Evolutionary conservation across 2,888 invertebrate genomes (phyloP).

Genomic region (Patella ulyssiponensis): DNA sequence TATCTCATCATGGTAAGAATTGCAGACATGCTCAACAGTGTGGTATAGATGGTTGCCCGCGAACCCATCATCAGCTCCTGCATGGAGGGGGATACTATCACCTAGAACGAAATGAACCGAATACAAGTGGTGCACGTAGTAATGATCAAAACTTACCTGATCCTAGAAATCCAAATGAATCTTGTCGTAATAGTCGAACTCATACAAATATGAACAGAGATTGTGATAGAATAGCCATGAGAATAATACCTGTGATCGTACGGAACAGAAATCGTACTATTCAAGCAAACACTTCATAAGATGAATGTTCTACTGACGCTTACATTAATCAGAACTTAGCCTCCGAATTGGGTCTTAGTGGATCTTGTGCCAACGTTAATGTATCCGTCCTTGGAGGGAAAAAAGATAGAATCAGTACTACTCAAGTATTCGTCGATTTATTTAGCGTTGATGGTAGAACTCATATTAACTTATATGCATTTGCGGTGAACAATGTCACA

Average conservation of each 20-base stretch:
- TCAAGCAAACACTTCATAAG: conserved; percentile 1
- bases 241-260: conserved; percentile 15
- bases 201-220: not conserved
- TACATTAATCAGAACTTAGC: conserved; percentile 9
- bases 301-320: conserved; percentile 1
- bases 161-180: too few relatives aligned
- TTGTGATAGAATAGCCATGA: conserved; percentile 13
- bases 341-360: conserved; percentile 7
- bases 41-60: not conserved
- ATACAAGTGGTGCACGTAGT: too few relatives aligned
- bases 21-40: not conserved
- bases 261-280: not conserved
- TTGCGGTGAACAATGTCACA: too few relatives aligned
- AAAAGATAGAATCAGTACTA: not conserved
- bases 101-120: not conserved
- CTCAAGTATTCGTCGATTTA: not conserved
- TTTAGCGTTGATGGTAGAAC: too few relatives aligned
- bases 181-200: too few relatives aligned
- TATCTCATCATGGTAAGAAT: not conserved
- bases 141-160: too few relatives aligned
- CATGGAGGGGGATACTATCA: not conserved
- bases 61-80: not conserved
- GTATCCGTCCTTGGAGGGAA: conserved; percentile 6
- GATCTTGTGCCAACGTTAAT: not conserved
- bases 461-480: too few relatives aligned